These are phyloP conservation scores for Pherbina coryleti DNA, from an alignment of 2,888 invertebrate genomes.

Conservation along the genomic window DNA sequence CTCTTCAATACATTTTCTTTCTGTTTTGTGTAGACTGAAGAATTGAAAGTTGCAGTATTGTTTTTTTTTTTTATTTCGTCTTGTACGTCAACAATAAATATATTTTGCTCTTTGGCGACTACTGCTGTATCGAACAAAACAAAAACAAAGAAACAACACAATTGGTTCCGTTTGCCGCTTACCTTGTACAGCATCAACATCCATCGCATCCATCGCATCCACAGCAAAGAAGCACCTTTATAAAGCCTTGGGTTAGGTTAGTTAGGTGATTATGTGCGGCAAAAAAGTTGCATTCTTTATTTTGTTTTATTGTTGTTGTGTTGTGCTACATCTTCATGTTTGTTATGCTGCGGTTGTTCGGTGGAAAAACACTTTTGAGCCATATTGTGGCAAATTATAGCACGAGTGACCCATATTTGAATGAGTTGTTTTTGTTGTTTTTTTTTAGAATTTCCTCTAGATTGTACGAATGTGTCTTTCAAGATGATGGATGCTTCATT, in stretches of 20 bases:
- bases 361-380: slow-evolving; percentile 26
- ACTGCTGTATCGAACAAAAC: too few relatives aligned
- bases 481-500: neutral
- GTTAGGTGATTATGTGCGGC: slow-evolving; percentile 29
- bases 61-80: neutral
- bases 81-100: too few relatives aligned
- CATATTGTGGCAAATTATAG: slow-evolving; percentile 36
- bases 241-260: slow-evolving; percentile 48
- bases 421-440: neutral
- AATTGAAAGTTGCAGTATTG: neutral
- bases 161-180: slow-evolving; percentile 6
- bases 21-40: too few relatives aligned
- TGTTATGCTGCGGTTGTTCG: slow-evolving; percentile 17
- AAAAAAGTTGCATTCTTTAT: neutral
- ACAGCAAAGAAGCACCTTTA: neutral
- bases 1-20: neutral
- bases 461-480: neutral
- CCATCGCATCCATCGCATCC: too few relatives aligned
- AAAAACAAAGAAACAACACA: neutral
- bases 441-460: neutral
- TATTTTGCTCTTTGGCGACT: too few relatives aligned
- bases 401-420: slow-evolving; percentile 46
- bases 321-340: neutral
- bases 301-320: slow-evolving; percentile 3
- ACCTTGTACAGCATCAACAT: neutral